These are phyloP conservation scores for Synaphobranchus kaupii DNA, from an alignment of 2,797 vertebrate species.

Conservation along the genomic window DNA sequence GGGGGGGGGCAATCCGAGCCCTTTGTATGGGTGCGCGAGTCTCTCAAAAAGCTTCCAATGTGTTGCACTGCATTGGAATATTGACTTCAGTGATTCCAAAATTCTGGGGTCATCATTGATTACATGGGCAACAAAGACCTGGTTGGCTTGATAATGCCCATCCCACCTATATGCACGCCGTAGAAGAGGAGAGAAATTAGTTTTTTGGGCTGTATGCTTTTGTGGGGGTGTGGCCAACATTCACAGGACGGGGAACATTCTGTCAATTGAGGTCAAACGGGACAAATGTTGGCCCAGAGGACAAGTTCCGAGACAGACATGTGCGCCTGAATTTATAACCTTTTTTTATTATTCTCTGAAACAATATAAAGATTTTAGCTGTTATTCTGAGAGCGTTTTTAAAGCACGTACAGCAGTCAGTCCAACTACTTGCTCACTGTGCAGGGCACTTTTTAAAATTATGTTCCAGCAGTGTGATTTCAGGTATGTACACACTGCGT, in stretches of 20 bases:
- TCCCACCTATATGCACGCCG: neutral
- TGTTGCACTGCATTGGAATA: neutral
- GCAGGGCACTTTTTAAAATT: neutral
- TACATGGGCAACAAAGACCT: neutral
- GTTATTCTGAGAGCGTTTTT: neutral
- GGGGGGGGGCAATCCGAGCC: neutral
- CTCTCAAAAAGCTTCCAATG: neutral
- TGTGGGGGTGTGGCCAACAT: neutral
- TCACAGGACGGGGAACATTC: neutral
- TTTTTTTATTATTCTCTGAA: neutral
- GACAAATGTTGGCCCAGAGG: neutral
- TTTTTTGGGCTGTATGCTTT: neutral
- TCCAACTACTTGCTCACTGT: neutral
- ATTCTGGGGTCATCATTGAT: neutral
- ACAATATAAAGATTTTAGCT: neutral
- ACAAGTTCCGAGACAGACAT: neutral
- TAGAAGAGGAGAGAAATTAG: neutral
- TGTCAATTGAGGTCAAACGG: neutral
- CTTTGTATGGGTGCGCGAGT: neutral
- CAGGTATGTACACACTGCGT: neutral
- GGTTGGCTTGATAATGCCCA: neutral
- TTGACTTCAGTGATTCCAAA: neutral
- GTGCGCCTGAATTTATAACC: neutral
- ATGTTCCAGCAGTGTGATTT: neutral
- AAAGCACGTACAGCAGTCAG: neutral